Conservation (phyloP, 2,797 vertebrate genomes). For the Carduelis carduelis region DNA sequence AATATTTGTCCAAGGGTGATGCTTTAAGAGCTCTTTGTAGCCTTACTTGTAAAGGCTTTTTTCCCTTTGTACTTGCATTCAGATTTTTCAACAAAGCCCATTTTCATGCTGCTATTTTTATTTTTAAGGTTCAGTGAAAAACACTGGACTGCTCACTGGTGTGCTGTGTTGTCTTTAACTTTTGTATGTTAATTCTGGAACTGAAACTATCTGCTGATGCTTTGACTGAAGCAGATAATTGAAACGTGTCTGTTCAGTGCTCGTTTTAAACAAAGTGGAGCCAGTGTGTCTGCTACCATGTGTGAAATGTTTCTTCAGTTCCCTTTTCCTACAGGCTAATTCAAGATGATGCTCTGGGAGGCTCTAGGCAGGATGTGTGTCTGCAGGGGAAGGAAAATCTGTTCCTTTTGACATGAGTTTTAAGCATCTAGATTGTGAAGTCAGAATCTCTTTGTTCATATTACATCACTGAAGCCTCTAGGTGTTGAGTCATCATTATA, state of each 20-base stretch:
- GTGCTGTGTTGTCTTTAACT: not conserved
- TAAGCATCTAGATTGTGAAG: constrained; percentile 39
- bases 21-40: not conserved
- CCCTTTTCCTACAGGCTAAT: not conserved
- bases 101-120: not conserved
- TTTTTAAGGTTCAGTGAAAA: constrained; percentile 4
- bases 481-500: constrained; percentile 79
- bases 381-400: constrained; percentile 37
- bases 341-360: constrained; percentile 11
- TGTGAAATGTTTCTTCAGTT: not conserved
- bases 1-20: not conserved
- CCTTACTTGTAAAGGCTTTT: not conserved
- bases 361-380: not conserved
- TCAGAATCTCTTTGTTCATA: constrained; percentile 67
- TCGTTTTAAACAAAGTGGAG: not conserved
- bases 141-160: not conserved
- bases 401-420: constrained; percentile 44
- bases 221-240: not conserved
- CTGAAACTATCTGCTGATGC: not conserved
- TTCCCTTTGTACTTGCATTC: not conserved
- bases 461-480: constrained; percentile 73
- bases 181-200: constrained; percentile 3
- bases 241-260: not conserved
- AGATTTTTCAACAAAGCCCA: not conserved
- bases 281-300: not conserved